These are phyloP conservation scores for Synanceia verrucosa DNA, from an alignment of 2,797 vertebrate genomes.

Conservation along the genomic window DNA sequence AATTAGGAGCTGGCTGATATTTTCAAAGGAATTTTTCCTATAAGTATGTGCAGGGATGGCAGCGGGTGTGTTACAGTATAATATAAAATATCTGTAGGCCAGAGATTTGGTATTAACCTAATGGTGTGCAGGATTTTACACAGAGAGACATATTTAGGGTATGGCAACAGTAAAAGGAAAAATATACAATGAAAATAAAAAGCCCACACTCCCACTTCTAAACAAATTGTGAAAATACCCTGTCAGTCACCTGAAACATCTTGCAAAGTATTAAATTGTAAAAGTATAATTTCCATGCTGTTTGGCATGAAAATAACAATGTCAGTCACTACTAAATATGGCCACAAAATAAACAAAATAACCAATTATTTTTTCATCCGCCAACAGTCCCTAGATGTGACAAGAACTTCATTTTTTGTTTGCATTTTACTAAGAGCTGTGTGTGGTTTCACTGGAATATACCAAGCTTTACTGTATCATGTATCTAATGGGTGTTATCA, in stretches of 20 bases:
- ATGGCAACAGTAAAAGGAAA: slow-evolving; percentile 41
- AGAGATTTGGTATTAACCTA: slow-evolving; percentile 48
- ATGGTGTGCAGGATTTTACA: slow-evolving; percentile 39
- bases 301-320: slow-evolving; percentile 28
- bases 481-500: slow-evolving; percentile 17
- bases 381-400: slow-evolving; percentile 41
- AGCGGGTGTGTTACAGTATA: slow-evolving; percentile 24
- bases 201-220: slow-evolving; percentile 20
- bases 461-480: slow-evolving; percentile 11
- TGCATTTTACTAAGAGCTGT: slow-evolving; percentile 8
- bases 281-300: slow-evolving; percentile 16
- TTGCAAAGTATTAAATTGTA: slow-evolving; percentile 13
- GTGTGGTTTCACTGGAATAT: background rate
- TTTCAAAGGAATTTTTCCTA: slow-evolving; percentile 30
- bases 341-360: slow-evolving; percentile 41
- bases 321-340: slow-evolving; percentile 1
- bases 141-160: slow-evolving; percentile 50
- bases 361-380: slow-evolving; percentile 38
- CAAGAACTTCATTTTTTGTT: slow-evolving; percentile 14
- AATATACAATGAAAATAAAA: slow-evolving; percentile 41
- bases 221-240: slow-evolving; percentile 29
- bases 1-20: slow-evolving; percentile 42
- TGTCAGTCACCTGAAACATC: slow-evolving; percentile 39
- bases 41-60: slow-evolving; percentile 10
- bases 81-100: slow-evolving; percentile 59